phyloP scores from a whole-genome alignment of 2,113 vertebrate genomes.

The Rhegmatorhina hoffmannsi region DNA sequence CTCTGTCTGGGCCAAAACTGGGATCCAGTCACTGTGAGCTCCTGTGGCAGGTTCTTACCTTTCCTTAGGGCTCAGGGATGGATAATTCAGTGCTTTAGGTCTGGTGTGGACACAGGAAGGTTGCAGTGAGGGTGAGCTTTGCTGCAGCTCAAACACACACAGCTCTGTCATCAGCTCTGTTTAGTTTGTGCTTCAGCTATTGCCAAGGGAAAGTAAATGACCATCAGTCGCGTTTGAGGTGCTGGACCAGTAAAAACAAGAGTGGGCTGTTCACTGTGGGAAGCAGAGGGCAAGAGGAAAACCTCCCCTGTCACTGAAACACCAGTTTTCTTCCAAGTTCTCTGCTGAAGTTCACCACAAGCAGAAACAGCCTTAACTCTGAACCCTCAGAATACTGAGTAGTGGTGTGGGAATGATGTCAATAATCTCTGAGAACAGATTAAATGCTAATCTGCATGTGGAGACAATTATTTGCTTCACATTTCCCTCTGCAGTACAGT shows the following conservation, averaged over 20 bases:
- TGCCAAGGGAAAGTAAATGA: constrained; percentile 4
- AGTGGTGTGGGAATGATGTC: background rate
- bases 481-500: background rate
- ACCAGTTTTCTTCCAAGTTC: background rate
- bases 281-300: background rate
- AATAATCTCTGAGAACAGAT: background rate
- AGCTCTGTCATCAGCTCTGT: background rate
- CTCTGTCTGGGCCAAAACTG: background rate
- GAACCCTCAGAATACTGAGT: background rate
- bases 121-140: background rate
- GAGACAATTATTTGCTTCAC: background rate
- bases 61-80: background rate
- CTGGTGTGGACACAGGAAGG: background rate
- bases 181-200: background rate
- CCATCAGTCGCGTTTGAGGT: background rate
- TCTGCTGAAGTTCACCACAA: background rate
- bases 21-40: background rate
- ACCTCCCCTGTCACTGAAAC: background rate
- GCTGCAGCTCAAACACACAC: background rate
- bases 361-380: background rate
- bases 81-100: background rate
- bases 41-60: background rate
- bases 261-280: background rate
- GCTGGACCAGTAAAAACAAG: background rate
- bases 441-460: background rate